These are phyloP conservation scores for Gallirallus australis DNA, from an alignment of 2,797 vertebrate genomes.

Conservation along the genomic window DNA sequence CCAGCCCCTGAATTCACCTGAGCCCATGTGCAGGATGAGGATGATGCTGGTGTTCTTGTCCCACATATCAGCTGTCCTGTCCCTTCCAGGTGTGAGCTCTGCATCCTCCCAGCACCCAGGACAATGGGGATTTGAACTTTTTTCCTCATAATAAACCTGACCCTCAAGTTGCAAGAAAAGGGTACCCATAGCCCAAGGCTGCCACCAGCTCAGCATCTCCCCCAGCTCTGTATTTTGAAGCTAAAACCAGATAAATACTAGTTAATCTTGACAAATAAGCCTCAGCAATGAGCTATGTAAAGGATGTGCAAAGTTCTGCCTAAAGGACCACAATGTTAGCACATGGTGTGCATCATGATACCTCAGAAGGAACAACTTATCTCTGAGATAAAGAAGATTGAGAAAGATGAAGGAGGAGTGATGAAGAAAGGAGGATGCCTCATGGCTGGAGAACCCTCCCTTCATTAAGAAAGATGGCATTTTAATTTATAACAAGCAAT, in stretches of 20 bases:
- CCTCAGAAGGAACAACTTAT: no score
- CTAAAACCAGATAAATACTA: no score
- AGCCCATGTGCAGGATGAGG: background rate
- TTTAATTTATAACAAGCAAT: background rate
- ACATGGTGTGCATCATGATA: no score
- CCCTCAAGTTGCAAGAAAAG: background rate
- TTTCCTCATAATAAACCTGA: background rate
- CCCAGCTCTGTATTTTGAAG: background rate
- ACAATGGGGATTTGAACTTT: background rate
- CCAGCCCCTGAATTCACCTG: background rate
- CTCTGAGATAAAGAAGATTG: no score
- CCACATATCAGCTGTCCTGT: fast-evolving
- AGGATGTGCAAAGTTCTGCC: no score
- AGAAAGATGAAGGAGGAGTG: no score
- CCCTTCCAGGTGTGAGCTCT: background rate
- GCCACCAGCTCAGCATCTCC: background rate
- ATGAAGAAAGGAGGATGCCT: no score
- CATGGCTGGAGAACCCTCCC: no score
- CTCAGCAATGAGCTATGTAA: no score
- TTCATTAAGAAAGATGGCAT: background rate
- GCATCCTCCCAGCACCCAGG: background rate
- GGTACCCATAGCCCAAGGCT: background rate
- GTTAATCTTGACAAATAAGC: no score
- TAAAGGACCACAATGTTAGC: no score
- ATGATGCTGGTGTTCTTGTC: background rate